A percentile compares a stretch with the other conserved stretches of the same genome.
phyloP scores from a whole-genome alignment of 1,140 invertebrate genomes.

The Megalonaias nervosa region DNA sequence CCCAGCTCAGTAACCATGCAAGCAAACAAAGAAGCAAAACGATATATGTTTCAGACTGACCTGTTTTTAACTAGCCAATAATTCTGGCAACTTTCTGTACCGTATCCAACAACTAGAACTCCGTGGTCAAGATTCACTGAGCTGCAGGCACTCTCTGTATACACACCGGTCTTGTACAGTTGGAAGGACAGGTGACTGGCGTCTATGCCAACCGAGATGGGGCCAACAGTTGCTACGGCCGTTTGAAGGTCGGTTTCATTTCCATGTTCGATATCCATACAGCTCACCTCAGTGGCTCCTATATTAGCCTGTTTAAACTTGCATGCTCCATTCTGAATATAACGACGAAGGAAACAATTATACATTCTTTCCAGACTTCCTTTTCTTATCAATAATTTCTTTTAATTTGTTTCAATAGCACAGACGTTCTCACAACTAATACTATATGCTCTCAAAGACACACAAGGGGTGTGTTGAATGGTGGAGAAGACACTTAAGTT shows the following conservation, averaged over 20 bases:
- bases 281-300: slow-evolving; percentile 55
- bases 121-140: slow-evolving; percentile 82
- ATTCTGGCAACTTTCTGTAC: slow-evolving; percentile 66
- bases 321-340: slow-evolving; percentile 73
- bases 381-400: too few relatives aligned
- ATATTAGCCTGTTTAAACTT: slow-evolving; percentile 62
- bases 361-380: too few relatives aligned
- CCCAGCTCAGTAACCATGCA: too few relatives aligned
- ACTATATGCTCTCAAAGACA: too few relatives aligned
- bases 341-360: too few relatives aligned
- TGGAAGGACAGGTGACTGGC: slow-evolving; percentile 64
- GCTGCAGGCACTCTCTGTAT: slow-evolving; percentile 36
- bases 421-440: too few relatives aligned
- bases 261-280: slow-evolving; percentile 52
- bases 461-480: too few relatives aligned
- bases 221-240: slow-evolving; percentile 69
- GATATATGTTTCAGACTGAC: too few relatives aligned
- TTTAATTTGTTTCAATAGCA: too few relatives aligned
- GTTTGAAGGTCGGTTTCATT: slow-evolving; percentile 63
- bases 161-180: slow-evolving; percentile 60
- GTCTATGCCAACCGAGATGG: slow-evolving; percentile 73
- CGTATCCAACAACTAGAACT: slow-evolving; percentile 86
- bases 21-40: too few relatives aligned
- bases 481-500: too few relatives aligned
- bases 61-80: slow-evolving; percentile 49